Evolutionary conservation across 1,140 invertebrate species (phyloP).

Genomic region (Drosophila teissieri): DNA sequence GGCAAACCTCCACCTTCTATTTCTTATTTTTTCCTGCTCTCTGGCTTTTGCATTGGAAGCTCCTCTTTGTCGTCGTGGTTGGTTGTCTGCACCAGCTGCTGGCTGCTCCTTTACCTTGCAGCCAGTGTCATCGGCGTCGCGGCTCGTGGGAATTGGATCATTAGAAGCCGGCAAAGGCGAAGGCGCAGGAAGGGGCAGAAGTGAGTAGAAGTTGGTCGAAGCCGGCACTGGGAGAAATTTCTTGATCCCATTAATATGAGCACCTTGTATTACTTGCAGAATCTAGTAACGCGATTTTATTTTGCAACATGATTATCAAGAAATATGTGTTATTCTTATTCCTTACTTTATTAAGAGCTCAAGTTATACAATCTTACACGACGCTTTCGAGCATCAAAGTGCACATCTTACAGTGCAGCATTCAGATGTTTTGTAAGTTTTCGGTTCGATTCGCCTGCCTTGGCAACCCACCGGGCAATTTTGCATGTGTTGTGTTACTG

Average conservation of each 20-base stretch:
- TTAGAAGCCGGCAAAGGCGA: constrained; percentile 73
- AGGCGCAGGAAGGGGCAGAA: constrained; percentile 56
- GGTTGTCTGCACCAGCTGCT: constrained; percentile 62
- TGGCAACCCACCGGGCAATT: constrained; percentile 53
- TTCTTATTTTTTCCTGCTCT: constrained; percentile 43
- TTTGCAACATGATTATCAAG: no score
- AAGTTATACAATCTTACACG: no score
- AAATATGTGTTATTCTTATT: no score
- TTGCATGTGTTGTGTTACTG: constrained; percentile 65
- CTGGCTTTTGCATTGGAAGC: constrained; percentile 66
- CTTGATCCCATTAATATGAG: no score
- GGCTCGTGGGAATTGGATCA: constrained; percentile 82
- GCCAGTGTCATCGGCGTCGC: constrained; percentile 79
- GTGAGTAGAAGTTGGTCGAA: constrained; percentile 79
- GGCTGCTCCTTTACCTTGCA: constrained; percentile 59
- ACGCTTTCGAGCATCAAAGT: no score
- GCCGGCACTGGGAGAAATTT: constrained; percentile 34
- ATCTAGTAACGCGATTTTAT: no score
- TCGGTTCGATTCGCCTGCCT: constrained; percentile 43
- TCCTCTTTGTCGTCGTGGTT: constrained; percentile 65
- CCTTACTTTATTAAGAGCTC: no score
- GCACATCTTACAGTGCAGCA: constrained; percentile 24
- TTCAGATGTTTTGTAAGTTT: constrained; percentile 57
- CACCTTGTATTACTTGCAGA: no score
- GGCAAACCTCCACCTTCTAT: constrained; percentile 79